Base-by-base conservation (phyloP, 2,888 invertebrate genomes). In the Cheilosia pagana region DNA sequence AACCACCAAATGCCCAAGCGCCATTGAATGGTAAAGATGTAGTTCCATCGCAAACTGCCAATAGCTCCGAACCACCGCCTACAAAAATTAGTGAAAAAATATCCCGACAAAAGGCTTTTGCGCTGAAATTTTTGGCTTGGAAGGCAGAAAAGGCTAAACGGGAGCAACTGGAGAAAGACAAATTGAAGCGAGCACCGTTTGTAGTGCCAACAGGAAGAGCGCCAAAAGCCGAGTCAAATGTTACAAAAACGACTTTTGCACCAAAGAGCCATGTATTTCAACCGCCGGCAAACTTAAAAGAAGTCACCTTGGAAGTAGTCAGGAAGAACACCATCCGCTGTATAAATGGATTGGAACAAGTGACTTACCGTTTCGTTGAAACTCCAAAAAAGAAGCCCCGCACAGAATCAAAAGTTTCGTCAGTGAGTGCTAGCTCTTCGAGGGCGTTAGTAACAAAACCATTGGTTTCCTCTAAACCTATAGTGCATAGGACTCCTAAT, bases 41-140 rank as follows among this genome's bases (percentile, higher is more conserved):
- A 21, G 4, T 50, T 6, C 25, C 21, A 50, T 28, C 21, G 14
- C 19, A 39, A 7, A 35, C 12, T 35, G 3, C 12, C 12, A 35
- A 10, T 35, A 3, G 12, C 12, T 12, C 35, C 10, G 12, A 35
- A 12, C 8, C 28, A 8, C 28, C 41, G 3, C 10, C 19, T 4
- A 0, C 21, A 6, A 31, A 62, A 16, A 14, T 28, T 1, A 43
- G n/a, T 8, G 55, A 70, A 35, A 85, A 79, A 41, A 39, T 45
- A 7, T 57, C 77, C 1, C 83, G 82, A 5, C 86, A 87, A 16
- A 88, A 88, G 48, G 72, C 76, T 0, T 87, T 59, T 52, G n/a
- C 88, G 3, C 70, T 87, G 8, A 86, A 87, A 16, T 89, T 87
- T 28, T 50, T 87, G 0, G 81, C 86, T 5, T 89, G 87, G 87